Conservation (phyloP, 92 coral and sea anemone genomes). For the Zoanthus gigantus region DNA sequence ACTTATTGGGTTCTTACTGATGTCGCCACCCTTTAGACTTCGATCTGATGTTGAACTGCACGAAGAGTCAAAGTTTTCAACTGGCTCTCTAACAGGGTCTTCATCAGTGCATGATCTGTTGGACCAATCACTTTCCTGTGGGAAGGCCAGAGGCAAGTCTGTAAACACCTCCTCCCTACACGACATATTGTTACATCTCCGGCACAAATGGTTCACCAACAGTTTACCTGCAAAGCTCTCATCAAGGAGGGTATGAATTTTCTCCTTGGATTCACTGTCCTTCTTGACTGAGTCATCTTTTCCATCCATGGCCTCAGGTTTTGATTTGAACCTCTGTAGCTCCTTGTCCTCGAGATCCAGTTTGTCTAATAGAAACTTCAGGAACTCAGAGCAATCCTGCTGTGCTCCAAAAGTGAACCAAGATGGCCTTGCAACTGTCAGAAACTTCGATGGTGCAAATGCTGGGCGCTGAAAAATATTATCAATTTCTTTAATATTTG, state of each 20-base stretch:
- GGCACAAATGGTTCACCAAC: conserved; percentile 81
- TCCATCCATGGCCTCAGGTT: neutral
- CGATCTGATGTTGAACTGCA: conserved; percentile 57
- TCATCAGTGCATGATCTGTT: conserved; percentile 29
- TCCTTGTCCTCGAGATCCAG: conserved; percentile 86
- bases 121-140: conserved; percentile 67
- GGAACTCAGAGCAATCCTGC: conserved; percentile 97
- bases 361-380: conserved; percentile 90
- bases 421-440: conserved; percentile 92
- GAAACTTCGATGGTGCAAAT: conserved; percentile 86
- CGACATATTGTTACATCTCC: conserved; percentile 79
- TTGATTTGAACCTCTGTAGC: neutral
- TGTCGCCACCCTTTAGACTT: conserved; percentile 95
- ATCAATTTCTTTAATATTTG: neutral
- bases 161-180: conserved; percentile 91
- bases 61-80: conserved; percentile 56
- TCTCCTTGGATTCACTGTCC: conserved; percentile 28
- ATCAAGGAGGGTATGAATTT: conserved; percentile 61
- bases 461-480: conserved; percentile 79
- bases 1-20: conserved; percentile 70
- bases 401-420: conserved; percentile 97
- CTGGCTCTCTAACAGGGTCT: conserved; percentile 41
- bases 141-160: conserved; percentile 93
- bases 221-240: conserved; percentile 94
- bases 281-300: conserved; percentile 19